A percentile compares a stretch with the other conserved stretches of the same genome.
Conservation (phyloP, 2,888 invertebrate genomes). For the Nemotelus nigrinus region DNA sequence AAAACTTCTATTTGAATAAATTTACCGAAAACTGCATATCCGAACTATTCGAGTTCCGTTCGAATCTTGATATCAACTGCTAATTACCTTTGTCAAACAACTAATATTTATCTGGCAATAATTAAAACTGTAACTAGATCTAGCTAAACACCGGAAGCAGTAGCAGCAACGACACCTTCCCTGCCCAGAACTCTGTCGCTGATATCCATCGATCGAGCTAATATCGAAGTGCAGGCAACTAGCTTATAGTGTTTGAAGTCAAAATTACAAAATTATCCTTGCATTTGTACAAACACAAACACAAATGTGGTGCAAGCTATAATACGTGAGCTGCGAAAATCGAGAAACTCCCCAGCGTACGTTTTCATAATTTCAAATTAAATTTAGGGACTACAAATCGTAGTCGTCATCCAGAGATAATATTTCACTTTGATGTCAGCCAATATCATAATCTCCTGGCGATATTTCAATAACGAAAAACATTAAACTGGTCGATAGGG, state of each 20-base stretch:
- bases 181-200: too few species aligned
- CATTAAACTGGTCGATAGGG: conserved; percentile 5
- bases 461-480: conserved; percentile 34
- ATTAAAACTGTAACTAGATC: conserved; percentile 11
- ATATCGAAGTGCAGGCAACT: not conserved
- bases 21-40: not conserved
- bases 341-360: not conserved
- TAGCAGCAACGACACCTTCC: not conserved
- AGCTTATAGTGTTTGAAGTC: not conserved
- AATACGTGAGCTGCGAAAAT: too few species aligned
- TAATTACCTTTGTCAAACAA: conserved; percentile 6
- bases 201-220: not conserved
- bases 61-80: not conserved
- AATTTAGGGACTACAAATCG: conserved; percentile 18
- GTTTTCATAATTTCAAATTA: conserved; percentile 14
- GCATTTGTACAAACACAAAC: not conserved
- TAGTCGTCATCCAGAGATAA: conserved; percentile 30
- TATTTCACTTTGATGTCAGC: conserved; percentile 37
- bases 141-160: not conserved
- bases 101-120: conserved; percentile 22
- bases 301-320: not conserved
- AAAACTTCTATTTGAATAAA: not conserved
- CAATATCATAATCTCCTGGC: conserved; percentile 32
- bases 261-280: not conserved
- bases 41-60: not conserved